phyloP scores from a whole-genome alignment of 92 coral and sea anemone genomes.

The Nematostella vectensis region DNA sequence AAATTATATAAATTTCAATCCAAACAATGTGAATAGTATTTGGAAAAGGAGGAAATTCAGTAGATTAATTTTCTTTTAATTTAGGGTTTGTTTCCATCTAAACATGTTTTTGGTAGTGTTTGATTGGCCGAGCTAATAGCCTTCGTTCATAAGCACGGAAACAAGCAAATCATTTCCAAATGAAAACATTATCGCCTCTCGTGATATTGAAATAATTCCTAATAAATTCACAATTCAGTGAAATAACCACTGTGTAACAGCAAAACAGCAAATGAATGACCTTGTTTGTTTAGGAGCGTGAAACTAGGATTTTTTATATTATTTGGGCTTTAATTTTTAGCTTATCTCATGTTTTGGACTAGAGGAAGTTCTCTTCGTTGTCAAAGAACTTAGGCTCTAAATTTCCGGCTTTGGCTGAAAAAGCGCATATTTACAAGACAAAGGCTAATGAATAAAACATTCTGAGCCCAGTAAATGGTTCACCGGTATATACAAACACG shows the following conservation, averaged over 20 bases:
- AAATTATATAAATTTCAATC: conserved; percentile 37
- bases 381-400: no score
- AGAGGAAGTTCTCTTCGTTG: no score
- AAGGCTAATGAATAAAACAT: conserved; percentile 77
- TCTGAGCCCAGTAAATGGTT: conserved; percentile 60
- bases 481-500: conserved; percentile 13
- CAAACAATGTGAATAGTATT: conserved; percentile 37
- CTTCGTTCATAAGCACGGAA: background rate
- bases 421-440: conserved; percentile 81
- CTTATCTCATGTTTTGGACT: no score
- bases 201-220: background rate
- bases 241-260: conserved; percentile 48
- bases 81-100: background rate
- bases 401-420: conserved; percentile 71
- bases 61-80: conserved; percentile 1
- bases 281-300: no score
- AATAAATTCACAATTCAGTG: conserved; percentile 19
- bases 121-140: background rate
- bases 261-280: no score
- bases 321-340: no score
- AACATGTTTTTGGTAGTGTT: no score
- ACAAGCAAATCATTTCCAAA: background rate
- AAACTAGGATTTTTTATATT: no score
- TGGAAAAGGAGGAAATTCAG: background rate
- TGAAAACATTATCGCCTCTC: no score